Evolutionary conservation across 2,797 vertebrate species (phyloP).

Genomic region (Etheostoma nigrum): DNA sequence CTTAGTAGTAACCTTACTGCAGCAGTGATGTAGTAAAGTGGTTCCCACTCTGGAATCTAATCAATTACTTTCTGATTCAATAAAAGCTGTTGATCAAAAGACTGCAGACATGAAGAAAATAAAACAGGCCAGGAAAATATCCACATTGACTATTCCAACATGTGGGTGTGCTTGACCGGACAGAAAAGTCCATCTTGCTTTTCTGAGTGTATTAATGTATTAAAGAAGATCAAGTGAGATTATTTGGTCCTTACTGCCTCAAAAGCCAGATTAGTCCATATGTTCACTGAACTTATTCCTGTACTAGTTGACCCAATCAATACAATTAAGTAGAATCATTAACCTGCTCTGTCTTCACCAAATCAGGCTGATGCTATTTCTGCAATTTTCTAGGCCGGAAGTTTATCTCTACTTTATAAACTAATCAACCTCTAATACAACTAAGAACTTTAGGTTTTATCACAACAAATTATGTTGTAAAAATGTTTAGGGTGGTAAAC

Average conservation of each 20-base stretch:
- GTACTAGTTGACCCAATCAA: slow-evolving; percentile 17
- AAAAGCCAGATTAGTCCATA: slow-evolving; percentile 60
- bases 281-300: slow-evolving; percentile 37
- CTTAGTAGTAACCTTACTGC: slow-evolving; percentile 53
- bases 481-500: background rate
- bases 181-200: slow-evolving; percentile 51
- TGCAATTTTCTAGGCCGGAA: background rate
- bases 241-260: slow-evolving; percentile 46
- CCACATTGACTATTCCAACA: slow-evolving; percentile 7
- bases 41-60: slow-evolving; percentile 49
- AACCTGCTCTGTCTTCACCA: slow-evolving; percentile 27
- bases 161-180: slow-evolving; percentile 30
- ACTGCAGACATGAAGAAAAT: slow-evolving; percentile 35
- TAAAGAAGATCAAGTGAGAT: slow-evolving; percentile 66
- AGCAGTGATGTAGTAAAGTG: slow-evolving; percentile 37
- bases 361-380: slow-evolving; percentile 10
- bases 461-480: background rate
- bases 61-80: slow-evolving; percentile 72
- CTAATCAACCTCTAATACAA: slow-evolving; percentile 9
- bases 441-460: slow-evolving; percentile 1
- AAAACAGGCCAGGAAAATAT: slow-evolving; percentile 29
- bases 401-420: slow-evolving; percentile 32
- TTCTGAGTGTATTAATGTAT: slow-evolving; percentile 54
- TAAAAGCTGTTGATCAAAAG: slow-evolving; percentile 32
- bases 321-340: slow-evolving; percentile 40